Evolutionary conservation across 2,113 vertebrate species (phyloP).

Genomic region (Bagarius yarrelli): DNA sequence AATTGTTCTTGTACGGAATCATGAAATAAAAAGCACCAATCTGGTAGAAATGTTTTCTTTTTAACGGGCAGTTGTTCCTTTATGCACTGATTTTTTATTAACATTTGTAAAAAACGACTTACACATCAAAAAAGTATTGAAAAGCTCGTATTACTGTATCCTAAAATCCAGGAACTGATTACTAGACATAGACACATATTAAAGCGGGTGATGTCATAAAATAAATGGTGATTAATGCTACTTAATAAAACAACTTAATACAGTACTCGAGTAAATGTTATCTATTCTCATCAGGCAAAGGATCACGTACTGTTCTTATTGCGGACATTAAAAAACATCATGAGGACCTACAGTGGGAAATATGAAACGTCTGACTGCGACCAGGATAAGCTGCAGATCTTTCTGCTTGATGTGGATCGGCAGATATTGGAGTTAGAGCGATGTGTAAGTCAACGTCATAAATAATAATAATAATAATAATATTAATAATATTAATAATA

Average conservation of each 20-base stretch:
- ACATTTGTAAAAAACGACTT: no score
- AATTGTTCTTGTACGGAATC: neutral
- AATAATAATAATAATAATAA: neutral
- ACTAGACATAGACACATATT: neutral
- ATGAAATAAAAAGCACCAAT: neutral
- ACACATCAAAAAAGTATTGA: no score
- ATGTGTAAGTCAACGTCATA: slow-evolving; percentile 25
- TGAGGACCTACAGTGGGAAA: slow-evolving; percentile 7
- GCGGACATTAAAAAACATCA: slow-evolving; percentile 4
- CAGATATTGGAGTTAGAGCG: slow-evolving; percentile 29
- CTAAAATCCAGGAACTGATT: neutral
- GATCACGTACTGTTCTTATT: slow-evolving; percentile 27
- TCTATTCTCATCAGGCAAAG: neutral
- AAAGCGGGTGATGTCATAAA: no score
- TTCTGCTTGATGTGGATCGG: slow-evolving; percentile 30
- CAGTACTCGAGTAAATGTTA: neutral
- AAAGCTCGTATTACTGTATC: no score
- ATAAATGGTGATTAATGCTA: neutral
- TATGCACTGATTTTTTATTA: neutral
- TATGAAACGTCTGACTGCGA: slow-evolving; percentile 12
- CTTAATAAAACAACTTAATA: neutral
- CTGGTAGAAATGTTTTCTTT: neutral
- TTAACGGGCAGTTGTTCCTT: neutral
- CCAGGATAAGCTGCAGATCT: slow-evolving; percentile 26
- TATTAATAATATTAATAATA: neutral